Base-by-base conservation (phyloP, 2,888 invertebrate genomes). In the Hirtodrosophila duncani region DNA sequence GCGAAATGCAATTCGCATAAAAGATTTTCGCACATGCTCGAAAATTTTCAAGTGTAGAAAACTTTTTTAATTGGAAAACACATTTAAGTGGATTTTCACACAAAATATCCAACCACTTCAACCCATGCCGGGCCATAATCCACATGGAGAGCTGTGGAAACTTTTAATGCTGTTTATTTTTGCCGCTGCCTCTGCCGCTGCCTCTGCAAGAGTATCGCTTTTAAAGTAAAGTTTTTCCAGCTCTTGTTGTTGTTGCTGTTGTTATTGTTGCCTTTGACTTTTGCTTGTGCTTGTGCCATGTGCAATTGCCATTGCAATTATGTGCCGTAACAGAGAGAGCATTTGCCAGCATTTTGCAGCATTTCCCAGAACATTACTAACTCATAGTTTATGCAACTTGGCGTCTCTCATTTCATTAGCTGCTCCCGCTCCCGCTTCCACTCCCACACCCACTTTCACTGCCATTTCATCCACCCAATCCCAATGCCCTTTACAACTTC, bases 11-110 rank as follows among this genome's bases (percentile, higher is more conserved):
- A 71, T 71, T 71, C 80, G 79, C 64, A 81, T 75, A 79, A 80
- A 79, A 66, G 81, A 79, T 81, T 79, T 75, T 74, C 81, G 70
- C 81, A 81, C 79, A 74, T 81, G 79, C 81, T 74, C 46, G 42
- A 78, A 53, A 70, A 74, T 74, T 70, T 74, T 74, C 79, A 75
- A 81, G 77, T 79, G 81, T 71, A 65, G 64, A 71, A 75, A 75
- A 75, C 62, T 67, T 79, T 75, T 77, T 77, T 81, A 75, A 81
- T 81, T 75, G 79, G 75, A 75, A 75, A 75, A 81, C 75, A 81
- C 77, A 81, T 79, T 75, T 81, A 75, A 75, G 81, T 81, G 77
- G 80, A 75, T 75, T 79, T 75, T 51, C 51, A 50, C 37, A 18
- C 27, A 34, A n/a, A 20, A 6, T 6, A 3, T 5, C 4, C 20